These are phyloP conservation scores for Siderastrea radians DNA, from an alignment of 92 coral and sea anemone species.

Conservation along the genomic window DNA sequence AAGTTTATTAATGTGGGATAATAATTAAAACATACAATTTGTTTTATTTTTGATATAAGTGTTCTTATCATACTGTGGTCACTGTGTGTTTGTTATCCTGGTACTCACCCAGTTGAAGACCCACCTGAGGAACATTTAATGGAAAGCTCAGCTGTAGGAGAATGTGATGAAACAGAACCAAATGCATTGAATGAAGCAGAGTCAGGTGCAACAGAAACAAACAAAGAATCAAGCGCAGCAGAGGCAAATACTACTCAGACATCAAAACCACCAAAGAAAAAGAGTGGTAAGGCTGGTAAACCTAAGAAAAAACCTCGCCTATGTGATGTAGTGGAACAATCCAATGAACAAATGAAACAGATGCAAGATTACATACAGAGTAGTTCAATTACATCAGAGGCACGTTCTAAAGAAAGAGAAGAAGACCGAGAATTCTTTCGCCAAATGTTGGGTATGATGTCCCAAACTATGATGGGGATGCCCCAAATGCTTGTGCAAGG, in stretches of 20 bases:
- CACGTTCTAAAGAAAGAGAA: constrained; percentile 47
- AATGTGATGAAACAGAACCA: constrained; percentile 24
- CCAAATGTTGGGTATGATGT: constrained; percentile 58
- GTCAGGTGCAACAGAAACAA: constrained; percentile 48
- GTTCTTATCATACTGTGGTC: constrained; percentile 44
- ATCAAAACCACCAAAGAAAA: constrained; percentile 66
- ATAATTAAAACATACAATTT: constrained; percentile 29
- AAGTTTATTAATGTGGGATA: constrained; percentile 34
- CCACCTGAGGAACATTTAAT: constrained; percentile 52
- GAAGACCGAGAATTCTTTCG: constrained; percentile 53
- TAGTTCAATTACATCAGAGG: constrained; percentile 28
- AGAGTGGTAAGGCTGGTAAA: constrained; percentile 37
- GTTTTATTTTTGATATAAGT: constrained; percentile 18
- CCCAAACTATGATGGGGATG: constrained; percentile 61
- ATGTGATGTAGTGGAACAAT: constrained; percentile 57
- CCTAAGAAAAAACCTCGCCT: constrained; percentile 49
- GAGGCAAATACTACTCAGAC: constrained; percentile 51
- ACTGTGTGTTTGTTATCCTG: constrained; percentile 55
- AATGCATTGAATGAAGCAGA: constrained; percentile 38
- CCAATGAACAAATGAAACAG: constrained; percentile 45
- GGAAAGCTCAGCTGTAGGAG: constrained; percentile 38
- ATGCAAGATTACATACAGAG: constrained; percentile 33
- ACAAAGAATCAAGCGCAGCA: constrained; percentile 43
- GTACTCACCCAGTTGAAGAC: constrained; percentile 63
- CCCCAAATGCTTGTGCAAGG: constrained; percentile 53